Evolutionary conservation across 1,140 invertebrate species (phyloP), one percentile per base, ranked within the genome.

Genomic region (Sarcophaga peregrina): DNA sequence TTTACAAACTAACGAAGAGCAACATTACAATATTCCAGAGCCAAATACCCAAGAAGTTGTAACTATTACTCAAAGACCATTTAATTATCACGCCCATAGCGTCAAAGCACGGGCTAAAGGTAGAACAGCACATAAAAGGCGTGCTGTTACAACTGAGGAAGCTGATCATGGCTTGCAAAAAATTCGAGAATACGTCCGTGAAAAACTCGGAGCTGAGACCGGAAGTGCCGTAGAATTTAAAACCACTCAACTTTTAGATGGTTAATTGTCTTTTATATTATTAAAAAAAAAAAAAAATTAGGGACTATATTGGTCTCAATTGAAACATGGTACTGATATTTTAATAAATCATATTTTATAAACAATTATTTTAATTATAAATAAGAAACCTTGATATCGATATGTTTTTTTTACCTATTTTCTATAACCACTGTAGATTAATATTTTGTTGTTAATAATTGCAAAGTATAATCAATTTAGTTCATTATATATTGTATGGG

Each of bases 181-280:
- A 81, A 90, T 90, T 52, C 84, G 87, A n/a, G 85, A 87, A n/a
- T 89, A 85, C 73, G 88, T 89, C n/a, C 46, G 86, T 4, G 86
- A 89, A 72, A 89, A 89, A 73, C 84, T 89, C 0, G 88, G 88
- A 8, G 88, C 88, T 58, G 86, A 89, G 50, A 89, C 87, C 85
- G 88, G 88, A 25, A 87, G 87, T 1, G 86, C 87, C 17, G 86
- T 88, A 75, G 88, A 89, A 81, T 89, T 86, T 84, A 89, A 89
- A 82, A 89, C 88, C 54, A 87, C 88, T 87, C 20, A 87, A 88
- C 85, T 87, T 87, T 47, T 88, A 84, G 52, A 68, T 13, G 73
- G 73, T 37, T 46, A 20, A 58, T 13, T 74, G 15, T n/a, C 11
- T 8, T 17, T 6, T 20, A 8, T 25, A 20, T 72, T n/a, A 8